Evolutionary conservation across 2,888 invertebrate species (phyloP).

Genomic region (Troides aeacus): DNA sequence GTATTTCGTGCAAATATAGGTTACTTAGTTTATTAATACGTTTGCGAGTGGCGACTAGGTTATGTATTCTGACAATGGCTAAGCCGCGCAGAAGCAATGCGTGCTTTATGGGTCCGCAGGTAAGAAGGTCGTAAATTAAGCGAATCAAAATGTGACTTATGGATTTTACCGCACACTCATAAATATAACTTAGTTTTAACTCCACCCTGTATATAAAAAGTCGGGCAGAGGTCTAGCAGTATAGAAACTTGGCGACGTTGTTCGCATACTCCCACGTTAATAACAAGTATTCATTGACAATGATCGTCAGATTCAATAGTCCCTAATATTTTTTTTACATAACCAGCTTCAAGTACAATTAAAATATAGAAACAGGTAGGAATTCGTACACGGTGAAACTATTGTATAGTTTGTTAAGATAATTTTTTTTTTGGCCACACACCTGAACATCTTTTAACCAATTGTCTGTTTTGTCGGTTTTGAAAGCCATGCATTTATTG

Average conservation of each 20-base stretch:
- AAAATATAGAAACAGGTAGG: constrained; percentile 25
- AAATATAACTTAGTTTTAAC: neutral
- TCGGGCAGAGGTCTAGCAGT: no score
- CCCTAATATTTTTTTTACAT: constrained; percentile 12
- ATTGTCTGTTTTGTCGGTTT: constrained; percentile 13
- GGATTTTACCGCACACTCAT: constrained; percentile 42
- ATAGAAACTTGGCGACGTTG: neutral
- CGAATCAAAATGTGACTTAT: constrained; percentile 37
- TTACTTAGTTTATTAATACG: constrained; percentile 47
- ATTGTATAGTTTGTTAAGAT: constrained; percentile 16
- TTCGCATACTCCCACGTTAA: neutral
- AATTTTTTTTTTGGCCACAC: constrained; percentile 14
- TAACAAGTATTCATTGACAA: constrained; percentile 3
- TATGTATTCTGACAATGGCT: constrained; percentile 63
- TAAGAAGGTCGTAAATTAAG: constrained; percentile 39
- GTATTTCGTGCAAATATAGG: constrained; percentile 31
- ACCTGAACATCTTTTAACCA: constrained; percentile 23
- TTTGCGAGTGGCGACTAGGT: constrained; percentile 55
- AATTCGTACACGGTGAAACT: constrained; percentile 15
- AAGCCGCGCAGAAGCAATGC: constrained; percentile 65
- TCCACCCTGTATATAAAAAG: no score
- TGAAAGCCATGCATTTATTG: neutral
- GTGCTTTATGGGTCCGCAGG: constrained; percentile 39
- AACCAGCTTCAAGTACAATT: constrained; percentile 12
- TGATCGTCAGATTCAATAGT: constrained; percentile 5